Evolutionary conservation across 2,113 vertebrate genomes (phyloP).

Genomic region (Lampris megalopsis): DNA sequence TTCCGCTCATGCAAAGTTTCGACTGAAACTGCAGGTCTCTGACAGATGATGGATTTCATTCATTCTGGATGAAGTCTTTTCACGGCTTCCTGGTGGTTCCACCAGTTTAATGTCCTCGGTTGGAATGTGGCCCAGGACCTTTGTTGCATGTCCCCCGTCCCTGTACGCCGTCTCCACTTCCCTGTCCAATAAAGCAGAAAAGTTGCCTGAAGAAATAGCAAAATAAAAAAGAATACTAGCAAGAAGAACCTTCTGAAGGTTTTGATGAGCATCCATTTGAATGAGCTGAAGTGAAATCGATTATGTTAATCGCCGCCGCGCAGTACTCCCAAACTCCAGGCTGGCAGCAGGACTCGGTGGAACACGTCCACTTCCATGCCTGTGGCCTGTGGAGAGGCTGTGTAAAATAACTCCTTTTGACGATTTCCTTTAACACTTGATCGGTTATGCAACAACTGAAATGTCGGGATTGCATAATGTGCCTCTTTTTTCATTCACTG

Average conservation of each 20-base stretch:
- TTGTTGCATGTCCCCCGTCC: too few species aligned
- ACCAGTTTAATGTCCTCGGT: too few species aligned
- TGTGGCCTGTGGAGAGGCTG: background rate
- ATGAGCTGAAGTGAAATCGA: constrained; percentile 14
- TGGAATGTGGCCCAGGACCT: too few species aligned
- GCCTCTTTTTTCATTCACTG: too few species aligned
- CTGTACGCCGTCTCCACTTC: too few species aligned
- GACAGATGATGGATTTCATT: background rate
- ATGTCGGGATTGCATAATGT: constrained; percentile 11
- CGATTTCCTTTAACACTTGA: background rate
- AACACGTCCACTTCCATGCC: background rate
- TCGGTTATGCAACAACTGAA: background rate
- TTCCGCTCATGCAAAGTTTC: background rate
- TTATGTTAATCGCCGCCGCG: constrained; percentile 26
- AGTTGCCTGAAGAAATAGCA: too few species aligned
- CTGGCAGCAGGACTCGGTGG: background rate
- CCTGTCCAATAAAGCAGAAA: too few species aligned
- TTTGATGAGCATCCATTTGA: constrained; percentile 4
- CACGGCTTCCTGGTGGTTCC: too few species aligned
- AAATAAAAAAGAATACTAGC: too few species aligned
- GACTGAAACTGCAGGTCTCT: background rate
- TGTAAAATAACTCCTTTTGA: background rate
- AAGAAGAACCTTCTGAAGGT: too few species aligned
- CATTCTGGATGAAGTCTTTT: background rate
- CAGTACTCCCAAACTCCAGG: background rate